Evolutionary conservation across 2,888 invertebrate genomes (phyloP), one percentile per base, ranked within the genome.

Genomic region (Parochlus steinenii): DNA sequence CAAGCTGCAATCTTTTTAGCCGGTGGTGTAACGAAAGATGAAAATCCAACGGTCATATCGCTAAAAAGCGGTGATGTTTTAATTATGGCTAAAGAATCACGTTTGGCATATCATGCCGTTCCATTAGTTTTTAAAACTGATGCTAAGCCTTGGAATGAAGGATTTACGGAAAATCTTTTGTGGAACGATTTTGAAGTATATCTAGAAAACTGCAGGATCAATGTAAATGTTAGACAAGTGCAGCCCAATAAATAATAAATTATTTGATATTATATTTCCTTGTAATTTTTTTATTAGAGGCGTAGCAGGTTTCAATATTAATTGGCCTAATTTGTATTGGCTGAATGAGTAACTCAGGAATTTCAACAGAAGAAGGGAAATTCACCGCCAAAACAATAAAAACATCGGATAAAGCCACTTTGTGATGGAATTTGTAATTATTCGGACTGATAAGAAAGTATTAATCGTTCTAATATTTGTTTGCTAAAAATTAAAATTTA

Each of bases 191-290:
- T 68, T 49, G 51, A 58, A 14, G 53, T 61, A 31, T 89, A 81
- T 56, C 56, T 83, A 27, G 55, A 61, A 33, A 63, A 67, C 45
- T 78, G 81, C 20, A 71, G 97, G 51, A 83, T 97, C 37, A 97
- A 97, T 63, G 69, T 97, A 44, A 97, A 93, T 65, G 76, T 93
- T 6, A 63, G 95, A 50, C 93, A 95, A 63, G 92, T 95, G 22
- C n/a, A n/a, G n/a, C n/a, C n/a, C 4, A 33, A 36, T 7, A 35
- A 35, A 35, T 35, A 35, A 35, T 16, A 29, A 4, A 27, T 3
- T 8, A 12, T 2, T 6, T 8, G 12, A 27, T n/a, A n/a, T n/a
- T n/a, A n/a, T n/a, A n/a, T n/a, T n/a, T n/a, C n/a, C n/a, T n/a
- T n/a, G n/a, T n/a, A n/a, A n/a, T n/a, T n/a, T n/a, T n/a, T n/a